Base-by-base conservation (phyloP, 2,113 vertebrate species). In the Nansenia antarctica region DNA sequence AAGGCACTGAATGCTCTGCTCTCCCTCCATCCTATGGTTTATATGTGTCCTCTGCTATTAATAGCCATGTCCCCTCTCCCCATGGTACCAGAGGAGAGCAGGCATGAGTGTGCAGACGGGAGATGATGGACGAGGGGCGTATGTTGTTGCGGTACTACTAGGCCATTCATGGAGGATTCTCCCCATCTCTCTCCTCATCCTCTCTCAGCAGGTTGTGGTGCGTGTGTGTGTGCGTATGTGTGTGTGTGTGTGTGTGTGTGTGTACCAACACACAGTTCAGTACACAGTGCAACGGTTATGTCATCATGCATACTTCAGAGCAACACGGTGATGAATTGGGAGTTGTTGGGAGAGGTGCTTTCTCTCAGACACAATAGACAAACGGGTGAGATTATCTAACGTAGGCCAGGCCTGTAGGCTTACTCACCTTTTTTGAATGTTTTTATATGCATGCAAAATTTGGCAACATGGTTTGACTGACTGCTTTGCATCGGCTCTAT, bases 331-430 rank as follows among this genome's bases (percentile, higher is more conserved):
- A 29, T n/a, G n/a, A n/a, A n/a, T n/a, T n/a, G n/a, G n/a, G n/a
- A n/a, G n/a, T 15, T 22, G 12, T 8, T 18, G 3, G 5, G 14
- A 8, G 15, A 9, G 11, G 18, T 58, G 15, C 18, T 7, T 58
- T 58, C 53, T 32, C 55, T 58, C 15, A 2, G 15, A 58, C 26
- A 57, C 55, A 31, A 58, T 58, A 58, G n/a, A 58, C 29, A 31
- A 31, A n/a, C 27, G 15, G 14, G 14, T 47, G 42, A n/a, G 18
- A 27, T 58, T 58, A 58, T 11, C 0, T 27, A 58, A 58, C 55
- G 30, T 29, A 26, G 29, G 29, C 55, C n/a, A 7, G 27, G 29
- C 27, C 39, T 9, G 22, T 18, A 57, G 11, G n/a, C 54, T 11
- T 15, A 15, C 12, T 5, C 26, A 15, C 9, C 3, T 30, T 14